Base-by-base conservation (phyloP, 2,113 vertebrate species). In the Vicugna pacos region DNA sequence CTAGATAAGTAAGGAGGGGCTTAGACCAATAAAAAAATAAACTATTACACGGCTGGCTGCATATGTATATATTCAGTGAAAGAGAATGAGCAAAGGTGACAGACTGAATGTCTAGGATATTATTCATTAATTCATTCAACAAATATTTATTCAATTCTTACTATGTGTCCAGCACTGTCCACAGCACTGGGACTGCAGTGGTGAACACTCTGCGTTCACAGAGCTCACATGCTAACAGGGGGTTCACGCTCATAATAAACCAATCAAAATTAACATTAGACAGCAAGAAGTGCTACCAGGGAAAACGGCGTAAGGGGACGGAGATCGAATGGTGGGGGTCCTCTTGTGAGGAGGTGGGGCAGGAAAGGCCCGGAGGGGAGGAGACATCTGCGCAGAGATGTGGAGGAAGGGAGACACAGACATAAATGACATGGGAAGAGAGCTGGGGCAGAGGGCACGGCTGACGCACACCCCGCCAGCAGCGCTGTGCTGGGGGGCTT, bases 11-110 rank as follows among this genome's bases (percentile, higher is more conserved):
- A 93, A 93, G 69, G 89, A 88, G 42, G 38, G 30, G 56, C 80
- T 96, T 73, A 64, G 86, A 87, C n/a, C n/a, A 80, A 35, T 62
- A 65, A 76, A 54, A 54, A 93, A 81, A 67, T n/a, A 86, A 77
- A 54, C 5, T 69, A 58, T 58, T 52, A 56, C 90, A 13, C 9
- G 26, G 26, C 54, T 17, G 38, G 17, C 60, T 81, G n/a, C 32
- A 76, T 65, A 83, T 48, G 88, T 84, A 93, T 32, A 15, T 48
- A 90, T 52, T 82, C 28, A n/a, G 46, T 80, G 75, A 94, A 94
- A 80, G 89, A 58, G 17, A 96, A 73, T 22, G 22, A 84, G 48
- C 70, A 42, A 92, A 38, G 32, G 56, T 28, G 38, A 92, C 13
- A 94, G 80, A 83, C 72, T 46, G 69, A 58, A 94, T 75, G 28